Base-by-base conservation (phyloP, 2,113 vertebrate genomes). In the Odocoileus virginianus region DNA sequence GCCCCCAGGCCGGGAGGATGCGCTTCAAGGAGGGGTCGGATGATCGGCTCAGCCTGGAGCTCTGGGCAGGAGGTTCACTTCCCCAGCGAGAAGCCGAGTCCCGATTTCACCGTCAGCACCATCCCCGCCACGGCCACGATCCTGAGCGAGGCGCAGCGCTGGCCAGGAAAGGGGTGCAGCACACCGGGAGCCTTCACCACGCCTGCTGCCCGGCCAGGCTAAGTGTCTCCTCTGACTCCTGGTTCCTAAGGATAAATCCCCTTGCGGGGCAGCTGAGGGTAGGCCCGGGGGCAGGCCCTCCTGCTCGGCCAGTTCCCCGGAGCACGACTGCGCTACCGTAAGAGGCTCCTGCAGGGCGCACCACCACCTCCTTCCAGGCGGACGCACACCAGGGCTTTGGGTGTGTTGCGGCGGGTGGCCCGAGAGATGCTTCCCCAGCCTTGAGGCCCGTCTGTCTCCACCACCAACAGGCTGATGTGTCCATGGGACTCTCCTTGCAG, bases 381-480 rank as follows among this genome's bases (percentile, higher is more conserved):
- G 79, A 52, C 2, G 6, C 43, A 16, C 43, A 30, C 7, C 1
- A 2, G 43, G 14, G 27, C 43, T 16, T 8, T 17, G 74, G 74
- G 25, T 45, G 19, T 54, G 50, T 13, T 23, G 1, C 11, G 19
- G 40, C 0, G 0, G 19, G 1, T 4, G 30, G 47, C 30, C 28
- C 10, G 5, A 21, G 50, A 45, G 28, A 33, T 1, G 28, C 67
- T 4, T 21, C 21, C 27, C n/a, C 67, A 15, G 27, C 7, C 17
- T 21, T 19, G 40, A 45, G 40, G 19, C 19, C 4, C 4, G 54
- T n/a, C 11, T 7, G 52, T 45, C 74, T 17, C 21, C 11, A 17
- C 19, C 54, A 1, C 7, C 13, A 6, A 10, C 13, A 5, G 28
- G 8, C 28, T 25, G 45, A 15, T 11, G 43, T 6, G 12, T 85